A percentile compares a stretch with the other conserved stretches of the same genome.
Conservation (phyloP, 2,888 invertebrate species). For the Trichopria drosophilae region DNA sequence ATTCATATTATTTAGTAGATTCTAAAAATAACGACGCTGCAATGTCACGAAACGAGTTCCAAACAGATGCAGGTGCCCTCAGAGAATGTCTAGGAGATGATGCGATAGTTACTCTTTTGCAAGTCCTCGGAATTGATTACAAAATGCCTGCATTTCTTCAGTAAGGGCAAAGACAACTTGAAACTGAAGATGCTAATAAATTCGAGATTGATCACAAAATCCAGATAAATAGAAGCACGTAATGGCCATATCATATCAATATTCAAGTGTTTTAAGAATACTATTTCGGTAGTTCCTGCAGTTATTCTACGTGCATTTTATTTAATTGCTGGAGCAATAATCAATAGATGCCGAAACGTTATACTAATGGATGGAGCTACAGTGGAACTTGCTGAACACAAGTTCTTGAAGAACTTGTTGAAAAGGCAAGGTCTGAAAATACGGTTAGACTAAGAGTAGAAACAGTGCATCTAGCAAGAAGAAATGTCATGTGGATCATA, state of each 20-base stretch:
- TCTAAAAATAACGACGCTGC: slow-evolving; percentile 11
- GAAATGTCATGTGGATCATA: no score
- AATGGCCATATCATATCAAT: slow-evolving; percentile 18
- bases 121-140: slow-evolving; percentile 5
- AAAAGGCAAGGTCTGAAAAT: slow-evolving; percentile 9
- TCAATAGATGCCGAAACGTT: background rate
- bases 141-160: slow-evolving; percentile 2
- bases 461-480: slow-evolving; percentile 12
- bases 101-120: slow-evolving; percentile 6
- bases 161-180: slow-evolving; percentile 18
- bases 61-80: slow-evolving; percentile 2
- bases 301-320: no score
- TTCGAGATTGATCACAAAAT: slow-evolving; percentile 21
- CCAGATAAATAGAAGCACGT: slow-evolving; percentile 12
- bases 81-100: slow-evolving; percentile 9
- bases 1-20: slow-evolving; percentile 1
- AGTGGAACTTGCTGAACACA: slow-evolving; percentile 1
- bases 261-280: no score
- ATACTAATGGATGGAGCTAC: background rate
- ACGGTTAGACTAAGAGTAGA: slow-evolving; percentile 21
- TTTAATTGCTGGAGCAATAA: slow-evolving; percentile 21
- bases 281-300: no score
- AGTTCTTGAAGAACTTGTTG: no score
- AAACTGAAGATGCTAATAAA: slow-evolving; percentile 31
- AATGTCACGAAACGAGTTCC: slow-evolving; percentile 1